These are phyloP conservation scores for Amphimallon solstitiale DNA, from an alignment of 2,888 invertebrate genomes.

Conservation along the genomic window DNA sequence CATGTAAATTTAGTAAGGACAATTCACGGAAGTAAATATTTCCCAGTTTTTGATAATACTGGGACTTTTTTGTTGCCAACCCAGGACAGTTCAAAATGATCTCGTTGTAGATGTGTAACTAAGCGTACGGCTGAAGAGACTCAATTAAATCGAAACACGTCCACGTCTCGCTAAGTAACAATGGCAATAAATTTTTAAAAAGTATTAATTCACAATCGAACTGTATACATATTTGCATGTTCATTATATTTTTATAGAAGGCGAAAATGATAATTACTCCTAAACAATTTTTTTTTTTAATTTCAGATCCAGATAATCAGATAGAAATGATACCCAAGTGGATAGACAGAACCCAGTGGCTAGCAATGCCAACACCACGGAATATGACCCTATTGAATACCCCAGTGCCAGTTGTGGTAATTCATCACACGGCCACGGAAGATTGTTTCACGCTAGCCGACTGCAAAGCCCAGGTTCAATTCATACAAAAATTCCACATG, in stretches of 20 bases:
- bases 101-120: too few species aligned
- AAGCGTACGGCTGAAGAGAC: too few species aligned
- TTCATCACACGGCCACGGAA: slow-evolving; percentile 74
- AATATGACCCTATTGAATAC: slow-evolving; percentile 57
- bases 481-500: slow-evolving; percentile 76
- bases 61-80: too few species aligned
- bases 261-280: neutral
- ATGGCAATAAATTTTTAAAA: neutral
- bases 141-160: too few species aligned
- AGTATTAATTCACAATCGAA: too few species aligned
- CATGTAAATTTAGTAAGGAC: too few species aligned
- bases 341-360: slow-evolving; percentile 71
- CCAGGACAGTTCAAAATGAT: too few species aligned
- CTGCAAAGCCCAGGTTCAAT: slow-evolving; percentile 70
- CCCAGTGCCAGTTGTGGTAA: slow-evolving; percentile 69
- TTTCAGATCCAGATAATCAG: slow-evolving; percentile 29
- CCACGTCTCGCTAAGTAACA: too few species aligned
- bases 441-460: slow-evolving; percentile 68
- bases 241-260: too few species aligned
- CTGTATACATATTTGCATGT: too few species aligned
- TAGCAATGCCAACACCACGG: slow-evolving; percentile 69
- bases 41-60: too few species aligned
- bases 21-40: too few species aligned
- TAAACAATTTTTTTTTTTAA: neutral
- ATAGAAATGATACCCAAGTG: slow-evolving; percentile 17